Evolutionary conservation across 2,888 invertebrate genomes (phyloP).

Genomic region (Drosophila phalerata): DNA sequence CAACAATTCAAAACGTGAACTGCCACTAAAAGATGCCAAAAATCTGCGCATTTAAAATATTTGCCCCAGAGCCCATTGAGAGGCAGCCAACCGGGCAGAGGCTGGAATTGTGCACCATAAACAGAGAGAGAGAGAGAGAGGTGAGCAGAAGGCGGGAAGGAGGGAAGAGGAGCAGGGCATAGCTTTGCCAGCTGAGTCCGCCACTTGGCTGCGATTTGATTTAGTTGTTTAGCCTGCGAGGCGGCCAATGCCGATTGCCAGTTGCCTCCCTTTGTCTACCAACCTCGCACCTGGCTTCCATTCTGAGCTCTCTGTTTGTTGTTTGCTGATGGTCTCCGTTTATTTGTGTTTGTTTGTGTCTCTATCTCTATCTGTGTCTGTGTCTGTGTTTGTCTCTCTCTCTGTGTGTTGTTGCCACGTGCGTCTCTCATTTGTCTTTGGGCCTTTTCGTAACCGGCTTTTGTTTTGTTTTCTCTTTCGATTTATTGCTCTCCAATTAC

Average conservation of each 20-base stretch:
- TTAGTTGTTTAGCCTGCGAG: conserved; percentile 67
- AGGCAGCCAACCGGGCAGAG: conserved; percentile 68
- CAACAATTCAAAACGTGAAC: conserved; percentile 81
- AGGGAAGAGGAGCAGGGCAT: neutral
- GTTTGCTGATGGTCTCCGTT: conserved; percentile 59
- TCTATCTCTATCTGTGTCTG: conserved; percentile 9
- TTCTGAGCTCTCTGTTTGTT: conserved; percentile 47
- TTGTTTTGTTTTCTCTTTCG: conserved; percentile 40
- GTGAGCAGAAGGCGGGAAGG: neutral
- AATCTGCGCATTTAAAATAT: conserved; percentile 80
- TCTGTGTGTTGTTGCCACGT: conserved; percentile 58
- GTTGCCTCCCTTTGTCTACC: conserved; percentile 37
- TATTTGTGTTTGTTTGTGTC: conserved; percentile 45
- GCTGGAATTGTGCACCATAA: conserved; percentile 51
- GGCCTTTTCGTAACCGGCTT: conserved; percentile 38
- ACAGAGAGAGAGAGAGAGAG: neutral
- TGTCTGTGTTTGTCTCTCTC: conserved; percentile 22
- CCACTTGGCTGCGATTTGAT: conserved; percentile 73
- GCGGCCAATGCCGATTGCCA: conserved; percentile 45
- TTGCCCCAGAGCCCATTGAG: conserved; percentile 79
- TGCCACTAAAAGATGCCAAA: conserved; percentile 81
- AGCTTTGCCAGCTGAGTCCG: conserved; percentile 56
- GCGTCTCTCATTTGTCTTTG: conserved; percentile 48
- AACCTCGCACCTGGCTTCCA: conserved; percentile 55
- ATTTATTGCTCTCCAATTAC: conserved; percentile 59